These are phyloP conservation scores for Diorhabda elongata DNA, from an alignment of 1,140 invertebrate genomes.

Conservation along the genomic window DNA sequence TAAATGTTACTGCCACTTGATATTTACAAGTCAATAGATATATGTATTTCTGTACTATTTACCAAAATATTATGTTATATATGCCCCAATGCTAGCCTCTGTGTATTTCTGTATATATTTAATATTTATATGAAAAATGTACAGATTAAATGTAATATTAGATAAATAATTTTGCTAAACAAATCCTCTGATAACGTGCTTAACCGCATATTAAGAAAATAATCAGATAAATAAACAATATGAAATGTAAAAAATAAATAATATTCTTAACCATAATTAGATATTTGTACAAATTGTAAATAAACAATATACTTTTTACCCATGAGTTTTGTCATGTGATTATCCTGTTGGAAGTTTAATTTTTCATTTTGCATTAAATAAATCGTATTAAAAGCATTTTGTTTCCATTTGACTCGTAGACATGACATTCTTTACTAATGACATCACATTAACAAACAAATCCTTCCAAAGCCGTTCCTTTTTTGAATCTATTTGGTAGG, in stretches of 20 bases:
- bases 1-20: no score
- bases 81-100: background rate
- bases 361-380: constrained; percentile 1
- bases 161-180: background rate
- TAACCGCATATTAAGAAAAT: constrained; percentile 1
- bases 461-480: no score
- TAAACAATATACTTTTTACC: constrained; percentile 3
- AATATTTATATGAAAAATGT: background rate
- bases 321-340: background rate
- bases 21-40: no score
- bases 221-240: background rate
- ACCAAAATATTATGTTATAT: no score
- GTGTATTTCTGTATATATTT: background rate
- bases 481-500: no score
- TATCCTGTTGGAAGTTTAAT: constrained; percentile 1
- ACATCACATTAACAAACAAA: no score
- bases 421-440: no score
- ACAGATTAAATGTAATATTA: background rate
- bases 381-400: background rate
- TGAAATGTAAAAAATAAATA: background rate
- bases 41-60: no score
- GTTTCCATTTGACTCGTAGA: no score
- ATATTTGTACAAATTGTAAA: constrained; percentile 1
- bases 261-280: background rate
- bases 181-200: background rate